These are phyloP conservation scores for Periplaneta americana DNA, from an alignment of 1,140 invertebrate species.

Conservation along the genomic window DNA sequence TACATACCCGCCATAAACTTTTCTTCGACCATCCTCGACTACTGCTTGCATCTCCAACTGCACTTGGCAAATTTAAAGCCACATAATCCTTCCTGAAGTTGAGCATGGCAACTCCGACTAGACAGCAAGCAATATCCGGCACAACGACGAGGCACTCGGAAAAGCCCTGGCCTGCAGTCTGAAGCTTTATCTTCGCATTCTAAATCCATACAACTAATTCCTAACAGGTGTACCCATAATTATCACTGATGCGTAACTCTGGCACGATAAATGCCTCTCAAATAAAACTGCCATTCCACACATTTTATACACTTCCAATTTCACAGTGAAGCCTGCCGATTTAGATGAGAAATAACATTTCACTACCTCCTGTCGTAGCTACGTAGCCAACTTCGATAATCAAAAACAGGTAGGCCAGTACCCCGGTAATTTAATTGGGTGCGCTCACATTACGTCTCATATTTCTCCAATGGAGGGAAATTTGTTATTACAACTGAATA, in stretches of 20 bases:
- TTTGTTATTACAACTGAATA: too few relatives aligned
- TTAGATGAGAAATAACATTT: too few relatives aligned
- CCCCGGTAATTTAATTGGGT: too few relatives aligned
- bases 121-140: not conserved
- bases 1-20: constrained; percentile 42
- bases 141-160: not conserved
- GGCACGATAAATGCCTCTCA: not conserved
- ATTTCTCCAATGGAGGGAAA: too few relatives aligned
- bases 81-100: constrained; percentile 15
- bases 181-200: not conserved
- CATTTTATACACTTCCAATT: too few relatives aligned
- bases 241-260: not conserved
- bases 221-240: not conserved
- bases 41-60: not conserved
- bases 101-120: constrained; percentile 9
- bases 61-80: constrained; percentile 12
- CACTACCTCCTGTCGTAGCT: too few relatives aligned
- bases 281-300: not conserved
- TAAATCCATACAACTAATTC: not conserved
- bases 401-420: too few relatives aligned
- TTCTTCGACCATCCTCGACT: constrained; percentile 18
- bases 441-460: too few relatives aligned
- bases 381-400: too few relatives aligned
- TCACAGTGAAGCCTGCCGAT: too few relatives aligned
- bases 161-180: not conserved